These are phyloP conservation scores for Synergus laeviventris DNA, from an alignment of 2,888 invertebrate genomes.

Conservation along the genomic window DNA sequence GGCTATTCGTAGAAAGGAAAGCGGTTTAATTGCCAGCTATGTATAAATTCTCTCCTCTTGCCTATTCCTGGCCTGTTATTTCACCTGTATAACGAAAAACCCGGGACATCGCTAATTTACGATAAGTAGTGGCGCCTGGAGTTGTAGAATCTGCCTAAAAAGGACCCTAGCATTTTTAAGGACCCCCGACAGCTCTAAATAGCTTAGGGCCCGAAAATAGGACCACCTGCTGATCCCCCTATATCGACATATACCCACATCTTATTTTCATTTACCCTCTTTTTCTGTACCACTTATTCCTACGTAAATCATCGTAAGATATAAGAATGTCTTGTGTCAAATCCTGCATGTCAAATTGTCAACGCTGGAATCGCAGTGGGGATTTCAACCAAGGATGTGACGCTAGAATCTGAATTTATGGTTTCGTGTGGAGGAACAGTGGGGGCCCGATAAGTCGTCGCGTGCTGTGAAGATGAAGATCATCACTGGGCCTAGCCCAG, in stretches of 20 bases:
- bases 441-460: background rate
- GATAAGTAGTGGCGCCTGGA: no score
- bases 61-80: no score
- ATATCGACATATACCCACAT: background rate
- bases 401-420: slow-evolving; percentile 56
- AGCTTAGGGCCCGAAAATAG: background rate
- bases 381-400: slow-evolving; percentile 48
- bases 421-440: slow-evolving; percentile 56
- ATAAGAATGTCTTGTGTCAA: slow-evolving; percentile 59
- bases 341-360: slow-evolving; percentile 59
- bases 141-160: no score
- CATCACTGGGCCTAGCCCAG: slow-evolving; percentile 1
- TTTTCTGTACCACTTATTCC: slow-evolving; percentile 2
- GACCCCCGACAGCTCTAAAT: background rate
- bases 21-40: no score
- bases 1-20: no score
- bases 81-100: no score
- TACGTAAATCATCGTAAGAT: background rate
- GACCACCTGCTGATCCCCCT: slow-evolving; percentile 21
- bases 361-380: slow-evolving; percentile 57
- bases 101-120: no score
- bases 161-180: no score
- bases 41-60: no score
- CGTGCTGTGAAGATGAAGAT: slow-evolving; percentile 26
- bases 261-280: slow-evolving; percentile 15